phyloP scores from a whole-genome alignment of 1,140 invertebrate genomes.

The Oryzaephilus surinamensis region DNA sequence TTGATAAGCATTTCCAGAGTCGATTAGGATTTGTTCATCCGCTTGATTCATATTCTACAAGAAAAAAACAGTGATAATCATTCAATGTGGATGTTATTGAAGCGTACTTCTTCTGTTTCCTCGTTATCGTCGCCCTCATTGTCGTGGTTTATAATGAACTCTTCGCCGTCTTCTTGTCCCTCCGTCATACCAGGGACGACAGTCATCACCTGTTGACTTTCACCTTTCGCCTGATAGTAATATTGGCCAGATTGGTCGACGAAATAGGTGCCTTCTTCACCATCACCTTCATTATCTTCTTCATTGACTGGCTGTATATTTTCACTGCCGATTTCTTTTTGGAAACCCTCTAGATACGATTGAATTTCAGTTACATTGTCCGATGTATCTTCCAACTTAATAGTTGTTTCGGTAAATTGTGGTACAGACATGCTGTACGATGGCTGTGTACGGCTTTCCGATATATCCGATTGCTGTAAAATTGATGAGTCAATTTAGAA shows the following conservation, averaged over 20 bases:
- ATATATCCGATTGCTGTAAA: conserved; percentile 3
- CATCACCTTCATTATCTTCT: conserved; percentile 44
- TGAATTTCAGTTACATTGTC: conserved; percentile 66
- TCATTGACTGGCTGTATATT: conserved; percentile 29
- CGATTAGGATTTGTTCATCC: conserved; percentile 42
- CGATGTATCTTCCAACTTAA: conserved; percentile 36
- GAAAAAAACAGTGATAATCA: not conserved
- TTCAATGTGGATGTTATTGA: conserved; percentile 1
- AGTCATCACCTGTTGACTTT: conserved; percentile 53
- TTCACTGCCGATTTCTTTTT: conserved; percentile 66
- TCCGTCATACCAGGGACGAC: conserved; percentile 29
- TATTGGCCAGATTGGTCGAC: conserved; percentile 67
- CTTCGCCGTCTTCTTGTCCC: conserved; percentile 30
- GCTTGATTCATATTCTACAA: conserved; percentile 21
- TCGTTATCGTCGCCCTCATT: conserved; percentile 29
- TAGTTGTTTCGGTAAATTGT: conserved; percentile 25
- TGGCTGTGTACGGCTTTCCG: no score
- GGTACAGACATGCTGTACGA: conserved; percentile 26
- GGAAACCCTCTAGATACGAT: conserved; percentile 72
- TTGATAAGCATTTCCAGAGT: conserved; percentile 59
- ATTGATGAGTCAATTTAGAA: not conserved
- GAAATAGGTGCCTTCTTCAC: conserved; percentile 57
- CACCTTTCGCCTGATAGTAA: conserved; percentile 58
- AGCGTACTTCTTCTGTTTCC: conserved; percentile 17
- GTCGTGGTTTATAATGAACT: conserved; percentile 40